phyloP scores from a whole-genome alignment of 1,140 invertebrate genomes.

The Apis dorsata region DNA sequence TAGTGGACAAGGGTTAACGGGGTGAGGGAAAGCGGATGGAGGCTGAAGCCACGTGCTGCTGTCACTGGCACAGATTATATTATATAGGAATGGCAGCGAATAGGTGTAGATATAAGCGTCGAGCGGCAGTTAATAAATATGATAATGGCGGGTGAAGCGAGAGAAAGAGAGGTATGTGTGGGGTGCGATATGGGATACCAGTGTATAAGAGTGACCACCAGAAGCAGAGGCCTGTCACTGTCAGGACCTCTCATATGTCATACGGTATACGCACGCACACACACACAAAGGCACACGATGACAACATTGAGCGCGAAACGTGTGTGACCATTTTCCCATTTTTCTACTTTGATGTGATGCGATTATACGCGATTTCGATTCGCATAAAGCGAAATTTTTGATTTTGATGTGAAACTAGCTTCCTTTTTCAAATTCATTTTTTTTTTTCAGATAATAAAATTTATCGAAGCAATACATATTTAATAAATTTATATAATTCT shows the following conservation, averaged over 20 bases:
- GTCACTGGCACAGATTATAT: slow-evolving; percentile 79
- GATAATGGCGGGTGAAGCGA: slow-evolving; percentile 76
- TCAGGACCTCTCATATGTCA: slow-evolving; percentile 79
- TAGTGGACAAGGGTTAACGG: not conserved
- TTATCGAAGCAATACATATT: rapidly evolving
- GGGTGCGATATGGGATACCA: slow-evolving; percentile 72
- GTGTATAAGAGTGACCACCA: slow-evolving; percentile 78
- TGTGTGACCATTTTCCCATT: slow-evolving; percentile 7
- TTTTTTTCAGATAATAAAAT: not conserved
- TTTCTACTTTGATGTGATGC: not conserved
- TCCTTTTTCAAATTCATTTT: not conserved
- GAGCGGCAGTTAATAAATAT: slow-evolving; percentile 80
- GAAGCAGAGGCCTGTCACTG: slow-evolving; percentile 75
- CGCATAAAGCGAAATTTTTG: too few relatives aligned
- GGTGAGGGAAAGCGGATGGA: slow-evolving; percentile 16
- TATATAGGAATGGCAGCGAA: slow-evolving; percentile 77
- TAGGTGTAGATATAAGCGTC: slow-evolving; percentile 78
- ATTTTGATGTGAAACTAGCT: too few relatives aligned
- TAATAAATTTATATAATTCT: not conserved
- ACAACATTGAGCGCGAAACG: slow-evolving; percentile 56
- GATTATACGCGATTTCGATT: not conserved
- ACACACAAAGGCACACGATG: slow-evolving; percentile 51
- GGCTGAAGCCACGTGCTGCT: slow-evolving; percentile 75
- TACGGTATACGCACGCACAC: slow-evolving; percentile 46
- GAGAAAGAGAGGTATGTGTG: slow-evolving; percentile 58